Evolutionary conservation across 2,888 invertebrate species (phyloP), one percentile per base, ranked within the genome.

Genomic region (Chorisops tibialis): DNA sequence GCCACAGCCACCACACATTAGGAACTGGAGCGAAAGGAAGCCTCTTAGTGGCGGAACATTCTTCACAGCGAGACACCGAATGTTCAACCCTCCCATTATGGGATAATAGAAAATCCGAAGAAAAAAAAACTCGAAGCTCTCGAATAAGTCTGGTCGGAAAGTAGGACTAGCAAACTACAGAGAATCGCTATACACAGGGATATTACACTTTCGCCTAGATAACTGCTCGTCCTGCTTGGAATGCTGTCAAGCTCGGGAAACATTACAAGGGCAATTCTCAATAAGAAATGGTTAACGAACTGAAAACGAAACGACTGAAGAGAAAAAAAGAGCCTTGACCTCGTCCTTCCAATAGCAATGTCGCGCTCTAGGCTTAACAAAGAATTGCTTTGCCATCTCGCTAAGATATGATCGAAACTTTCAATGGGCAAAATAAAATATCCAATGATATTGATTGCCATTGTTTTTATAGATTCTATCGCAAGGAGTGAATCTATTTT

Each of bases 231-330:
- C 9, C 18, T 6, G 30, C 30, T 18, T 11, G 43, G 2, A 16
- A 16, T 16, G 16, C 19, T 5, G 1, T 22, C 9, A 16, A 9
- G 43, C 18, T 12, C 6, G 30, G 9, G 45, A 45, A 56, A 24
- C 30, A 43, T 30, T 43, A 45, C 22, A 35, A 24, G 18, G 14
- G 56, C 30, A 56, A 43, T 45, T 56, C 35, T 11, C 30, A 12
- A 30, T 30, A 56, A 19, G 45, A 45, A 56, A 56, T 56, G 45
- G 43, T 56, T 56, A 56, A 56, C 56, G 45, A 56, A 56, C 56
- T 56, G 56, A 30, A 56, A 56, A 56, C 43, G 43, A 56, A 56
- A 30, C 30, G 56, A 30, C 30, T 7, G 30, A 30, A 30, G 30
- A 9, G 22, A 21, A 22, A 45, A 24, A 56, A 45, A 41, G 39